A percentile compares a stretch with the other conserved stretches of the same genome.
These are phyloP conservation scores for Epinotia brunnichana DNA, from an alignment of 2,888 invertebrate species.

Conservation along the genomic window DNA sequence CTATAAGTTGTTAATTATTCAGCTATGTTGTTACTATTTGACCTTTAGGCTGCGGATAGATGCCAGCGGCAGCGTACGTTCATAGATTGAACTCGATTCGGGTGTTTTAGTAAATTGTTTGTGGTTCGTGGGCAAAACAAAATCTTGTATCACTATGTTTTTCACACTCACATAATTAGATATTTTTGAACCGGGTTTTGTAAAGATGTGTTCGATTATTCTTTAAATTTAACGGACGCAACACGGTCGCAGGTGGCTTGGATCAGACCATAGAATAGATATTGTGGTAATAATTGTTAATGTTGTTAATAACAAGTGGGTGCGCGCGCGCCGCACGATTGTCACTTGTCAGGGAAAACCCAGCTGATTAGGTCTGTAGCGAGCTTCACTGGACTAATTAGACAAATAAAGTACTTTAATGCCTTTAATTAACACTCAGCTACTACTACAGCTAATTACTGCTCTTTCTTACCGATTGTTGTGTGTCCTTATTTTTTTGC, in stretches of 20 bases:
- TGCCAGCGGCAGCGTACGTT: too few species aligned
- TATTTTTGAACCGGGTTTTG: too few species aligned
- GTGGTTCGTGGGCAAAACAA: too few species aligned
- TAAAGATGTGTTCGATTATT: too few species aligned
- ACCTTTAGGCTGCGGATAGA: too few species aligned
- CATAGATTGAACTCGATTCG: too few species aligned
- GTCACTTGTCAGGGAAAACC: slow-evolving; percentile 31
- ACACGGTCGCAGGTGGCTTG: not conserved
- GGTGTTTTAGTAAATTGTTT: too few species aligned
- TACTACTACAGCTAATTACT: not conserved
- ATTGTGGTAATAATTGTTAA: not conserved
- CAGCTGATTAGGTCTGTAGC: slow-evolving; percentile 31
- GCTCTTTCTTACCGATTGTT: not conserved
- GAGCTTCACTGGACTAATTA: slow-evolving; percentile 26
- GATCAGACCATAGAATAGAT: not conserved
- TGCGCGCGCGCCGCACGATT: not conserved
- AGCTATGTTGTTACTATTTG: not conserved
- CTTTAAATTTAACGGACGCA: too few species aligned
- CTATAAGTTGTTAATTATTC: too few species aligned
- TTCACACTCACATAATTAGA: too few species aligned
- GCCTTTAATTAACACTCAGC: not conserved
- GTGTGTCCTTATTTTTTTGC: too few species aligned
- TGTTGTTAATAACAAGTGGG: not conserved
- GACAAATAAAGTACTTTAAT: slow-evolving; percentile 16
- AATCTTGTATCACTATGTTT: too few species aligned